phyloP scores from a whole-genome alignment of 1,140 invertebrate species.

The Harlomillsia oculata region DNA sequence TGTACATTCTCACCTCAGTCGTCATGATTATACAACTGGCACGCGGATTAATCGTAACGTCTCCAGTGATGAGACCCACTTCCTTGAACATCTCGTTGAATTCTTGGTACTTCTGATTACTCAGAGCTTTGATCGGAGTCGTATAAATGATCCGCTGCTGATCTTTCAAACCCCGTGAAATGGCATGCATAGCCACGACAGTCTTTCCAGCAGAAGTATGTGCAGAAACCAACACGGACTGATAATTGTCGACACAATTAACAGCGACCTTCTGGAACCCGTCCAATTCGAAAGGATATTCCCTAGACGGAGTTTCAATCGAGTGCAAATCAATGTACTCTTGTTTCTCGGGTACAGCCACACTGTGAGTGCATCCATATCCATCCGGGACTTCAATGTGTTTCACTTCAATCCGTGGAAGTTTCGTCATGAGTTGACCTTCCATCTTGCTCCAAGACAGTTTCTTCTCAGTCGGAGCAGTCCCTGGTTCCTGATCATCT shows the following conservation, averaged over 20 bases:
- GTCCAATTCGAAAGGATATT: conserved; percentile 91
- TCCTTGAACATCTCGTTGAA: conserved; percentile 96
- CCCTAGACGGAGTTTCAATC: conserved; percentile 67
- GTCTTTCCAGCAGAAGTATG: conserved; percentile 99
- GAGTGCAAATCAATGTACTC: conserved; percentile 63
- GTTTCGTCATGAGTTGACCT: conserved; percentile 48
- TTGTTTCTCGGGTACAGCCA: conserved; percentile 75
- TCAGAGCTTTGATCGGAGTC: conserved; percentile 97
- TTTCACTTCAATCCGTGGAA: conserved; percentile 67
- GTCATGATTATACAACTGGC: conserved; percentile 99
- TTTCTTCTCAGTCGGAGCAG: conserved; percentile 3
- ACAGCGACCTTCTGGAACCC: conserved; percentile 98
- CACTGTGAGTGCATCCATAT: conserved; percentile 76
- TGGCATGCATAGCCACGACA: conserved; percentile 77
- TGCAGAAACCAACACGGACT: conserved; percentile 94
- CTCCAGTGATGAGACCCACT: conserved; percentile 95
- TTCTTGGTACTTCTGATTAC: conserved; percentile 99
- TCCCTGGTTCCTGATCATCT: conserved; percentile 17
- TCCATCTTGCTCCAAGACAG: conserved; percentile 21
- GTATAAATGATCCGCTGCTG: conserved; percentile 96
- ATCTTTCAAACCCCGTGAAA: conserved; percentile 56
- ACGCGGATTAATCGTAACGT: conserved; percentile 97
- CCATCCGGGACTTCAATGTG: conserved; percentile 71
- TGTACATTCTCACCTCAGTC: conserved; percentile 68
- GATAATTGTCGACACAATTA: conserved; percentile 93